phyloP scores from a whole-genome alignment of 1,140 invertebrate species.

The Trinorchestia longiramus region DNA sequence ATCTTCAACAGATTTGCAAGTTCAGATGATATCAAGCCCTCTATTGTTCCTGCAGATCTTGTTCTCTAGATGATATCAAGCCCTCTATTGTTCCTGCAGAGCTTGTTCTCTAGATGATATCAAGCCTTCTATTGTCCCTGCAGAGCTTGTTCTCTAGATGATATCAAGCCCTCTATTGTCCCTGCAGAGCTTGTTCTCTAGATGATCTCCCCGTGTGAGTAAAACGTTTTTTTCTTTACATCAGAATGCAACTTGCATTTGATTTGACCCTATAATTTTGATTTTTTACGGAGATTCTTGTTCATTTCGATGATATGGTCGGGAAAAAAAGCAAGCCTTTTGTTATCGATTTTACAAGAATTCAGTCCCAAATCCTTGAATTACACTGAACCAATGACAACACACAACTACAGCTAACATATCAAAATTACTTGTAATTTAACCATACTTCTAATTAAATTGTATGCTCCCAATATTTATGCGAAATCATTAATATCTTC shows the following conservation, averaged over 20 bases:
- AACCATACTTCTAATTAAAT: neutral
- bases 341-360: neutral
- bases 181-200: neutral
- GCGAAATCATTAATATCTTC: neutral
- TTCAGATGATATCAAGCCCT: neutral
- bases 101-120: neutral
- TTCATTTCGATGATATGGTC: neutral
- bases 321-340: neutral
- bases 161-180: no score
- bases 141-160: neutral
- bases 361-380: neutral
- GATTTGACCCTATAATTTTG: neutral
- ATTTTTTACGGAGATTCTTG: neutral
- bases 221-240: neutral
- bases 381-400: neutral
- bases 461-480: neutral
- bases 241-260: conserved; percentile 22
- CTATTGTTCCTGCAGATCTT: neutral
- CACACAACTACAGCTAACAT: neutral
- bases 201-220: neutral
- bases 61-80: neutral
- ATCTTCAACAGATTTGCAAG: no score
- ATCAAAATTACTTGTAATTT: neutral
- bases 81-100: neutral
- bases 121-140: neutral